A percentile compares a stretch with the other conserved stretches of the same genome.
Evolutionary conservation across 2,797 vertebrate genomes (phyloP).

Genomic region (Sciurus carolinensis): DNA sequence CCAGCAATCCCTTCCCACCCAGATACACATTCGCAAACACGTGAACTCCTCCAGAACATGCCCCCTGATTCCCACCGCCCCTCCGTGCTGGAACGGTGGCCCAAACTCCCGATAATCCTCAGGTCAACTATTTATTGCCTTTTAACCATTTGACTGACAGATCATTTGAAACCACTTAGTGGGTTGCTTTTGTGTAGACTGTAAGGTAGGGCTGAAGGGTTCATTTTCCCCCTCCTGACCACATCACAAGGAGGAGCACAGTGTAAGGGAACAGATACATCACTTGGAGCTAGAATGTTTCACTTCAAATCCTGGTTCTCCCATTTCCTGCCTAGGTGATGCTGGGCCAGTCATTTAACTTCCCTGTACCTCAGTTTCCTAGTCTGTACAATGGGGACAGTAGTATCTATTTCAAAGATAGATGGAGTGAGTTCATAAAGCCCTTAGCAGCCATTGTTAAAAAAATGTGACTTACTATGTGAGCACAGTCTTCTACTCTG

Average conservation of each 20-base stretch:
- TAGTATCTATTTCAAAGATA: not conserved
- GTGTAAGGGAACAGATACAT: not conserved
- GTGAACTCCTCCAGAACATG: not conserved
- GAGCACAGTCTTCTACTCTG: constrained; percentile 25
- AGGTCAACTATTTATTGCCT: not conserved
- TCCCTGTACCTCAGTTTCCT: not conserved
- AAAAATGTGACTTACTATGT: not conserved
- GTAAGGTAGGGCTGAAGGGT: not conserved
- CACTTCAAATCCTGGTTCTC: constrained; percentile 24
- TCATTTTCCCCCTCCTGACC: not conserved
- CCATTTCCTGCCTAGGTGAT: not conserved
- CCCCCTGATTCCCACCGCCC: not conserved
- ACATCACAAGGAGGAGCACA: not conserved
- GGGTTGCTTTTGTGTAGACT: not conserved
- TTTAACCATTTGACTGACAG: not conserved
- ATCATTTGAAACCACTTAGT: not conserved
- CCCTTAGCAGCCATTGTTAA: constrained; percentile 8
- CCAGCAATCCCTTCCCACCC: too few species aligned
- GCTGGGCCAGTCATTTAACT: not conserved
- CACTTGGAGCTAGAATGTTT: not conserved
- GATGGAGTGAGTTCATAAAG: not conserved
- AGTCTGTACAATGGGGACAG: not conserved
- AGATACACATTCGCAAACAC: not conserved
- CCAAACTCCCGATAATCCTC: not conserved
- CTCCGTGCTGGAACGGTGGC: not conserved